A percentile compares a stretch with the other conserved stretches of the same genome.
Conservation (phyloP, 2,888 invertebrate genomes). For the Noctua fimbriata region DNA sequence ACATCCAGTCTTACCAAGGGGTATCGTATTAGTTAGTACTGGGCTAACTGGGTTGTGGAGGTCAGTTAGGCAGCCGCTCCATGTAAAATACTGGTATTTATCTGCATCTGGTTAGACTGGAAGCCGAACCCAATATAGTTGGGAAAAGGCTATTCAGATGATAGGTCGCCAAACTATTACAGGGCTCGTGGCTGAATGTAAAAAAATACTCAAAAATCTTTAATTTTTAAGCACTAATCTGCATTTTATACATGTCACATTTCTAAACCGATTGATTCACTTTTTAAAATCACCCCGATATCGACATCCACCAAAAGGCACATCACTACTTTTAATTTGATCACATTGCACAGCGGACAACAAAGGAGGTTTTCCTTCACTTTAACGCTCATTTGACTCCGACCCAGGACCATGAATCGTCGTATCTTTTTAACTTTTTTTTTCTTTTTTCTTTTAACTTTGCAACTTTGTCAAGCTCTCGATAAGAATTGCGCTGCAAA, state of each 20-base stretch:
- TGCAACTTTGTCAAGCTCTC: constrained; percentile 56
- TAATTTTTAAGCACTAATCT: neutral
- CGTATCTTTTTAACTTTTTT: constrained; percentile 58
- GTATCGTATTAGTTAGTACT: neutral
- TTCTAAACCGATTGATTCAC: neutral
- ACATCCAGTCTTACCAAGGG: neutral
- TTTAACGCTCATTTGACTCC: constrained; percentile 60
- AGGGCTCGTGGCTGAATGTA: neutral
- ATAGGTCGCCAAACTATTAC: neutral
- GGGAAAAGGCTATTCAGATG: neutral
- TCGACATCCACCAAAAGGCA: constrained; percentile 6
- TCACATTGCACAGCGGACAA: constrained; percentile 57
- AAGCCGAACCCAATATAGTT: neutral
- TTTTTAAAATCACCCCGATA: constrained; percentile 9
- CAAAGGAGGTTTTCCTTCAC: constrained; percentile 59
- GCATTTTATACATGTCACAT: too few species aligned
- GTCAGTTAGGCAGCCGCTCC: neutral
- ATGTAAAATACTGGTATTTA: neutral
- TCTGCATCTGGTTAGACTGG: neutral
- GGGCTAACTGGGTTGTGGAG: neutral
- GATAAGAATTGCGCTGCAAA: constrained; percentile 54
- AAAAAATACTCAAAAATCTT: neutral
- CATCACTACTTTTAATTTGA: constrained; percentile 65
- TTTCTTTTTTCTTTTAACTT: constrained; percentile 52
- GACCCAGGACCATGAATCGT: constrained; percentile 46